phyloP scores from a whole-genome alignment of 2,113 vertebrate species.

The Toxotes chatareus region DNA sequence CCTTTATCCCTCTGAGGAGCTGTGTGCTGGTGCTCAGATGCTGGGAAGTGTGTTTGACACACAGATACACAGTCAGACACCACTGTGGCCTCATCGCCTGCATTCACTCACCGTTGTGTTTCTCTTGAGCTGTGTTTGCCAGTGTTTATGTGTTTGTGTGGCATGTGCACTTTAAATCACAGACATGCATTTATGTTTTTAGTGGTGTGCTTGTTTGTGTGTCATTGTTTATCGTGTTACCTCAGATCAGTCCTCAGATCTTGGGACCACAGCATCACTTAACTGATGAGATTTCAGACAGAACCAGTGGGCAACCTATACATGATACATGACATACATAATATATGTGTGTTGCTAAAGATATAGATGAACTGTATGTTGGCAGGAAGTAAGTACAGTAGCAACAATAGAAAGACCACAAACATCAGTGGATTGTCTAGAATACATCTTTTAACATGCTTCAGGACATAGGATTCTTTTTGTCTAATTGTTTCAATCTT shows the following conservation, averaged over 20 bases:
- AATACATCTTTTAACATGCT: neutral
- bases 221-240: constrained; percentile 49
- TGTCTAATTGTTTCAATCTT: constrained; percentile 8
- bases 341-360: constrained; percentile 9
- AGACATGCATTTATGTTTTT: constrained; percentile 7
- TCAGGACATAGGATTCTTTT: neutral
- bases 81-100: constrained; percentile 27
- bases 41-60: constrained; percentile 56
- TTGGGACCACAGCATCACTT: constrained; percentile 48
- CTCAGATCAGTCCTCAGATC: constrained; percentile 27
- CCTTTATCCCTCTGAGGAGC: constrained; percentile 49
- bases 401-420: neutral
- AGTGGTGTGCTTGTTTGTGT: constrained; percentile 26
- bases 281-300: constrained; percentile 52
- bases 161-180: constrained; percentile 9
- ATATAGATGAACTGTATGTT: neutral
- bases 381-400: constrained; percentile 6
- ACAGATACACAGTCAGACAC: constrained; percentile 38
- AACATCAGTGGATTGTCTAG: neutral
- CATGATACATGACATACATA: constrained; percentile 17
- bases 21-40: constrained; percentile 67
- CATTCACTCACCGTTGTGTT: constrained; percentile 37
- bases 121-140: constrained; percentile 35
- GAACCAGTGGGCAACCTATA: constrained; percentile 23
- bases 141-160: neutral